Percentiles rank a stretch among this genome's conserved stretches.
Conservation (phyloP, 1,140 invertebrate genomes). For the Dendrolimus kikuchii region DNA sequence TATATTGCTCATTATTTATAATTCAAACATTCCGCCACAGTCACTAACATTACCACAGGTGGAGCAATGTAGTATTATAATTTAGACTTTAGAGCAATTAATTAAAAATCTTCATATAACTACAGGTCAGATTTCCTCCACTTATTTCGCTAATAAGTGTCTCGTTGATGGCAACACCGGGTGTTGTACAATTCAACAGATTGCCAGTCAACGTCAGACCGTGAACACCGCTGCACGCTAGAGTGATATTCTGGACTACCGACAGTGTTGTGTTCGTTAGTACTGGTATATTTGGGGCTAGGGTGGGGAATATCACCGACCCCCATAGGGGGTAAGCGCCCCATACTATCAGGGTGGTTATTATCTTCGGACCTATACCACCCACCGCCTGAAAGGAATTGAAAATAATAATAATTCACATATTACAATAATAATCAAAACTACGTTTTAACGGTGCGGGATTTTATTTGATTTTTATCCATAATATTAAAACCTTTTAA, state of each 20-base stretch:
- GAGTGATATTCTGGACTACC: conserved; percentile 14
- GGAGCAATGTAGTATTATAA: too few species aligned
- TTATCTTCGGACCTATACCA: conserved; percentile 84
- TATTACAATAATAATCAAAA: background rate
- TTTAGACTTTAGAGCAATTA: too few species aligned
- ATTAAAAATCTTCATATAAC: conserved; percentile 8
- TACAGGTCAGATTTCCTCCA: conserved; percentile 27
- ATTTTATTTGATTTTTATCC: too few species aligned
- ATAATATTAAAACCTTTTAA: too few species aligned
- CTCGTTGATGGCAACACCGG: conserved; percentile 8
- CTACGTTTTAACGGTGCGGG: background rate
- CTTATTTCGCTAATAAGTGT: conserved; percentile 8
- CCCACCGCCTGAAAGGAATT: conserved; percentile 72
- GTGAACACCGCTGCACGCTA: conserved; percentile 23
- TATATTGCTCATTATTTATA: too few species aligned
- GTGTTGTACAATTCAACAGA: conserved; percentile 24
- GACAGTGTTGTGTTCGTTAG: background rate
- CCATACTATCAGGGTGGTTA: conserved; percentile 80
- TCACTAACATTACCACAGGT: too few species aligned
- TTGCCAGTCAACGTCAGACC: background rate
- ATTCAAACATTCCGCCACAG: too few species aligned
- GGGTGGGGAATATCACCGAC: conserved; percentile 60
- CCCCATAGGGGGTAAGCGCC: conserved; percentile 80
- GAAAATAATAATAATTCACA: too few species aligned
- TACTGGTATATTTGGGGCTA: background rate